These are phyloP conservation scores for Lophius americanus DNA, from an alignment of 2,797 vertebrate species.

Conservation along the genomic window DNA sequence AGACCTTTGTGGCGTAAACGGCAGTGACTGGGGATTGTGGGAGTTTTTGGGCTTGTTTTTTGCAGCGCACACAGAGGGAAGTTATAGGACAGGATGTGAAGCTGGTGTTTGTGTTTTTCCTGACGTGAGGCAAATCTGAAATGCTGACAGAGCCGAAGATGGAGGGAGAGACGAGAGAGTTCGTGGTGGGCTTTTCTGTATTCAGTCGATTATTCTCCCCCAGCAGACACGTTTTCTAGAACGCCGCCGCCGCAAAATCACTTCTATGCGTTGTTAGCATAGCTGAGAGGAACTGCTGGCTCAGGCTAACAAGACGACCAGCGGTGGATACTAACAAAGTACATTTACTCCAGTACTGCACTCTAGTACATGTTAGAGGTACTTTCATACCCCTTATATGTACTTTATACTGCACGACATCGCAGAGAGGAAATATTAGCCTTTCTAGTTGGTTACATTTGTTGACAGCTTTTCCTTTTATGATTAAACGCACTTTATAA, in stretches of 20 bases:
- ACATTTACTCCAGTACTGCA: no score
- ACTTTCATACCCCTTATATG: no score
- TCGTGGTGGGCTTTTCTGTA: constrained; percentile 43
- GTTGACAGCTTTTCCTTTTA: no score
- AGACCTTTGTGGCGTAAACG: constrained; percentile 35
- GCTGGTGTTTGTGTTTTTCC: constrained; percentile 46
- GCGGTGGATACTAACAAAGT: no score
- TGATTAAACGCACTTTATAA: no score
- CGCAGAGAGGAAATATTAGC: no score
- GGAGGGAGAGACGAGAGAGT: constrained; percentile 59
- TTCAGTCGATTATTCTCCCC: constrained; percentile 53
- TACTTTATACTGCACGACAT: no score
- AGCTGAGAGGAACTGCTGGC: constrained; percentile 30
- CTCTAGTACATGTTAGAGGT: no score
- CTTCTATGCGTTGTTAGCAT: constrained; percentile 23
- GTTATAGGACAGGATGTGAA: constrained; percentile 74
- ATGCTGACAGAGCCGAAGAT: constrained; percentile 47
- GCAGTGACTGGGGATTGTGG: constrained; percentile 31
- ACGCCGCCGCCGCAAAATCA: constrained; percentile 34
- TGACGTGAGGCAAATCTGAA: constrained; percentile 39
- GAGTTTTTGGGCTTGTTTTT: constrained; percentile 18
- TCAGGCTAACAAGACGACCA: constrained; percentile 26
- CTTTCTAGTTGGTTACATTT: no score
- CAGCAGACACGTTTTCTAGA: constrained; percentile 31
- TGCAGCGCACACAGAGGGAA: constrained; percentile 64